Base-by-base conservation (phyloP, 92 coral and sea anemone genomes). In the Porites cylindrica region DNA sequence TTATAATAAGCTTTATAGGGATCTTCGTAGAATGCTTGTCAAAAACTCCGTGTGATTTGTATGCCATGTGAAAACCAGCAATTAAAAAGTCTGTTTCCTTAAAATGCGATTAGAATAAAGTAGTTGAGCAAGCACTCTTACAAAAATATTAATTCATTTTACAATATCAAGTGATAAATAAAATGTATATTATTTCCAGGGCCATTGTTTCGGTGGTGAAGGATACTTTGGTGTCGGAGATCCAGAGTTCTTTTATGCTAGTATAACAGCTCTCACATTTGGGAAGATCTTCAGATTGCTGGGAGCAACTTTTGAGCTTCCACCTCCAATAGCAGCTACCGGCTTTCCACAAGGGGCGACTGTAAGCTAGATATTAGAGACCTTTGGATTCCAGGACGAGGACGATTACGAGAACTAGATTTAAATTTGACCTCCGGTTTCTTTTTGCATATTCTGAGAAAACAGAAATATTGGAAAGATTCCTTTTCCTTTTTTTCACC, bases 161-260 rank as follows among this genome's bases (percentile, higher is more conserved):
- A 38, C 4, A 38, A 38, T 4, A 38, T 38, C 47, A 38, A 38
- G 47, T 38, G 4, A 4, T 38, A 38, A 38, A 38, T 38, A 38
- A 38, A 38, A 3, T 38, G 47, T 38, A 38, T 38, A 3, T 38
- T 38, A 38, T 38, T 38, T 38, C 5, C 71, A 97, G 99, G 99
- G 99, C 13, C 99, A 97, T 74, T 97, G 99, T 50, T 91, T 97
- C 65, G 94, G 96, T 61, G 99, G 98, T 17, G 85, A 96, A 3
- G 98, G 96, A 2, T 95, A 93, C 84, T 86, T 97, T 26, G 99
- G 99, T 13, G 87, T 97, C 0, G 99, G 99, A 1, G 91, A 91
- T 62, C 99, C 99, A 8, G 88, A 85, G 70, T 97, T 95, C 78
- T 91, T 93, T 83, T 95, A 93, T 64, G 95, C 93, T 1, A 89